Percentiles rank a stretch among this genome's conserved stretches.
Evolutionary conservation across 2,888 invertebrate species (phyloP).

Genomic region (Tubulanus polymorphus): DNA sequence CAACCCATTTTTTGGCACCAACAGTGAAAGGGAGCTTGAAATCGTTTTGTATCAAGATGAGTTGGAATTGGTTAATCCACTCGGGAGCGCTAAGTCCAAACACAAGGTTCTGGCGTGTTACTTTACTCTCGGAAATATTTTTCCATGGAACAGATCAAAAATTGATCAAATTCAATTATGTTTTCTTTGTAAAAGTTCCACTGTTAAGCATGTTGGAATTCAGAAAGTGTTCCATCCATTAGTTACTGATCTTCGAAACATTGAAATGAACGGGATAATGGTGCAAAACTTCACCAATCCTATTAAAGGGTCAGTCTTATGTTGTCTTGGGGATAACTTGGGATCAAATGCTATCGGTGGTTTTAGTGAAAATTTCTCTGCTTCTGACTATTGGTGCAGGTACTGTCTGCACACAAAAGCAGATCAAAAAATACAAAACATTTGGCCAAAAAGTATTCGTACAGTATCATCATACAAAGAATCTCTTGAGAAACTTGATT

Average conservation of each 20-base stretch:
- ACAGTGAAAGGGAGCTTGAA: not conserved
- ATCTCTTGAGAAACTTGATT: too few relatives aligned
- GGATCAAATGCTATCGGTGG: not conserved
- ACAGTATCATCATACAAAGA: not conserved
- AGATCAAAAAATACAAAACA: not conserved
- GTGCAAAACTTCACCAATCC: not conserved
- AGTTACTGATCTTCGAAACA: not conserved
- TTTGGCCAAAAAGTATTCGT: not conserved
- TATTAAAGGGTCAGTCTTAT: not conserved
- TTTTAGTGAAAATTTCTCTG: not conserved
- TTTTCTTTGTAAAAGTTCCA: not conserved
- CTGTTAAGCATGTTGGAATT: not conserved
- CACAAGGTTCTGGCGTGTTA: not conserved
- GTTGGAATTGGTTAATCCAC: not conserved
- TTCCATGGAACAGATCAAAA: not conserved
- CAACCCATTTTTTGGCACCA: not conserved
- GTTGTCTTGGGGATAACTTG: not conserved
- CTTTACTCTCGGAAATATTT: not conserved
- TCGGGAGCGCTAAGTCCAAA: not conserved
- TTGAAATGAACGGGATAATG: not conserved
- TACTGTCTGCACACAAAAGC: not conserved
- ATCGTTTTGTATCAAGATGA: not conserved
- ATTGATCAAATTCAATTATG: not conserved
- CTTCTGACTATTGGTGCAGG: not conserved
- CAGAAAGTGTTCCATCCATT: not conserved